Evolutionary conservation across 2,113 vertebrate genomes (phyloP).

Genomic region (Catharus fuscescens): DNA sequence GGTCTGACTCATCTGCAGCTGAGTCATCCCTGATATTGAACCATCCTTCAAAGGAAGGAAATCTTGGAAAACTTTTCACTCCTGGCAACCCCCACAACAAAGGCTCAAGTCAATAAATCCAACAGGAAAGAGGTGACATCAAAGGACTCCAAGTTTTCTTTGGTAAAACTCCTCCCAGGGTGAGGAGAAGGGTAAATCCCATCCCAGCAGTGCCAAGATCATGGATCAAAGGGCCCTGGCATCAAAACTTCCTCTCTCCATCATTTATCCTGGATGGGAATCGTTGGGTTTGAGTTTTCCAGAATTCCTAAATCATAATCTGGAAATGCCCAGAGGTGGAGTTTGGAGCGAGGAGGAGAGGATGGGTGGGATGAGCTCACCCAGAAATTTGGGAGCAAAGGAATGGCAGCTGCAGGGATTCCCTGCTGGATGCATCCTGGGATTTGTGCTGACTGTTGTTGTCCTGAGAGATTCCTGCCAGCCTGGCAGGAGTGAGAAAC

Average conservation of each 20-base stretch:
- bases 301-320: neutral
- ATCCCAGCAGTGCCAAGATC: neutral
- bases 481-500: neutral
- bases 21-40: neutral
- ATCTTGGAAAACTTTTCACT: neutral
- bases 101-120: neutral
- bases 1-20: slow-evolving; percentile 41
- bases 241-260: neutral
- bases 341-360: neutral
- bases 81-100: neutral
- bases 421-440: neutral
- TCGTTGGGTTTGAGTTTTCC: neutral
- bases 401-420: neutral
- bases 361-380: neutral
- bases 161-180: neutral
- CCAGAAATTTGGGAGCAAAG: neutral
- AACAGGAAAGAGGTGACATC: neutral
- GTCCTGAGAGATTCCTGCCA: neutral
- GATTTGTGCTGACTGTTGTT: neutral
- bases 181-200: slow-evolving; percentile 31
- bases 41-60: neutral
- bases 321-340: neutral
- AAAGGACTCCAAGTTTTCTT: neutral
- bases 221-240: neutral
- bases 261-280: neutral